These are phyloP conservation scores for Phlogophora meticulosa DNA, from an alignment of 2,888 invertebrate genomes.

Conservation along the genomic window DNA sequence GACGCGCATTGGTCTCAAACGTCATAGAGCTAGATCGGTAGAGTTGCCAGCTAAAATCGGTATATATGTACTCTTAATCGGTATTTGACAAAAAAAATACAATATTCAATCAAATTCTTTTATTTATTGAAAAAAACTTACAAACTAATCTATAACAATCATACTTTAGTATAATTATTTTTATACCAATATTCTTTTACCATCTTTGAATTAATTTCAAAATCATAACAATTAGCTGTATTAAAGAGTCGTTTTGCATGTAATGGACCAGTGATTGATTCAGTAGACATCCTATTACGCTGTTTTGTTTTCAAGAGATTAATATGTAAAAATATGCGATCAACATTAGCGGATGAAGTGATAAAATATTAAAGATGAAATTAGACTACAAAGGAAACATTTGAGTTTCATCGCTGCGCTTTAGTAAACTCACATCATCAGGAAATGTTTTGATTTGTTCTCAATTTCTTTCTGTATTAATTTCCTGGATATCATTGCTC, in stretches of 20 bases:
- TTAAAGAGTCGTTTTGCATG: slow-evolving; percentile 3
- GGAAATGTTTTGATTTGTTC: too few species aligned
- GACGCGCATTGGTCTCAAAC: too few species aligned
- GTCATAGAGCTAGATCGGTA: neutral
- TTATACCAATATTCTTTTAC: neutral
- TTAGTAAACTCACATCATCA: too few species aligned
- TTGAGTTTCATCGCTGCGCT: neutral
- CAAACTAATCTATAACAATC: too few species aligned
- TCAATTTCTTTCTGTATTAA: too few species aligned
- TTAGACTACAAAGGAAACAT: neutral
- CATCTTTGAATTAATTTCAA: too few species aligned
- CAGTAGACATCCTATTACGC: neutral
- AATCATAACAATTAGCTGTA: too few species aligned
- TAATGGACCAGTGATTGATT: neutral
- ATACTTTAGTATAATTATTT: too few species aligned
- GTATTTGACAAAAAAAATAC: neutral
- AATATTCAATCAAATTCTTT: too few species aligned
- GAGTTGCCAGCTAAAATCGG: neutral
- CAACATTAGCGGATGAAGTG: neutral
- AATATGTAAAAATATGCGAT: slow-evolving; percentile 3
- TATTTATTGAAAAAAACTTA: too few species aligned
- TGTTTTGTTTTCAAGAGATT: slow-evolving; percentile 5
- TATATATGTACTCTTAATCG: neutral
- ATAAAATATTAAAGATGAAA: slow-evolving; percentile 8
- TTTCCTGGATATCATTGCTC: too few species aligned